These are phyloP conservation scores for Clepsis dumicolana DNA, from an alignment of 2,888 invertebrate genomes.

Conservation along the genomic window DNA sequence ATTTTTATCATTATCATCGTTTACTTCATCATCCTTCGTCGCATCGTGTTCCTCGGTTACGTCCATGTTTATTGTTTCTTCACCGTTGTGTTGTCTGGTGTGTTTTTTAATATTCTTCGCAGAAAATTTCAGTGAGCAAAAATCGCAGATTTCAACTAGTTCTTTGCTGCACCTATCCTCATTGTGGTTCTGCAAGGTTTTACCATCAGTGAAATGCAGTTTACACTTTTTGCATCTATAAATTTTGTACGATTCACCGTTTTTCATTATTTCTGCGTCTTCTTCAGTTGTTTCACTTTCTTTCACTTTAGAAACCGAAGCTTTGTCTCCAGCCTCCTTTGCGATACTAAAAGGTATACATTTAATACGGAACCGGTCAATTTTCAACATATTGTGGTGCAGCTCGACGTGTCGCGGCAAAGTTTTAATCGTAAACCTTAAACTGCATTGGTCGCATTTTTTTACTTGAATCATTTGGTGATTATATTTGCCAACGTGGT, in stretches of 20 bases:
- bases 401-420: constrained; percentile 14
- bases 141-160: constrained; percentile 18
- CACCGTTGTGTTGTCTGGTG: constrained; percentile 10
- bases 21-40: neutral
- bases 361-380: constrained; percentile 7
- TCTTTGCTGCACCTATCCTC: constrained; percentile 36
- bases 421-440: constrained; percentile 11
- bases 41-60: neutral
- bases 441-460: constrained; percentile 15
- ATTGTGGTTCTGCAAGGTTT: constrained; percentile 12
- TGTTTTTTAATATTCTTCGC: constrained; percentile 28
- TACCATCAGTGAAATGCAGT: constrained; percentile 22
- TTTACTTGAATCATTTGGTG: neutral
- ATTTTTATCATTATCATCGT: neutral
- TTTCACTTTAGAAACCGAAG: neutral
- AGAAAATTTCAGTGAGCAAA: constrained; percentile 22
- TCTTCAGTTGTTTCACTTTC: neutral
- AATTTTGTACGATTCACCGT: neutral
- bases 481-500: neutral
- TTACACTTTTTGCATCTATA: constrained; percentile 29
- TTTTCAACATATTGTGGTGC: constrained; percentile 22
- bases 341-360: neutral
- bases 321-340: neutral
- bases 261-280: neutral
- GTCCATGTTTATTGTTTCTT: constrained; percentile 5